Conservation (phyloP, 64 coral and sea anemone genomes). For the Orbicella faveolata region DNA sequence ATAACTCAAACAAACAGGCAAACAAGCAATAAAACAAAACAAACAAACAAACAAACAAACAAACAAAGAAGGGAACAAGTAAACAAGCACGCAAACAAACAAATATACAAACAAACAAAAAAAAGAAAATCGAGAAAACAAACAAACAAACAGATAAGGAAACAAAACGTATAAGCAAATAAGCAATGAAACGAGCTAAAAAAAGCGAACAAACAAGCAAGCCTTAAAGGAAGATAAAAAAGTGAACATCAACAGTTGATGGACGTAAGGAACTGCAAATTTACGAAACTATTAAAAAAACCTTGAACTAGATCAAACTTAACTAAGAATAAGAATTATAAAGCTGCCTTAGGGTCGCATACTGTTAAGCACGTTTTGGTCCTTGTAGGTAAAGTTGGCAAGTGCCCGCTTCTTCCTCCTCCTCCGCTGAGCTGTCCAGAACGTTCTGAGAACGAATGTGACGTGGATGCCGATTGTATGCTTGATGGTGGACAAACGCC, state of each 20-base stretch:
- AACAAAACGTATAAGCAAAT: background rate
- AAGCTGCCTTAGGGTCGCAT: no score
- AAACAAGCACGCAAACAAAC: background rate
- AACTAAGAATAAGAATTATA: background rate
- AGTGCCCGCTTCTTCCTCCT: slow-evolving; percentile 56
- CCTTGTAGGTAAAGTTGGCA: slow-evolving; percentile 53
- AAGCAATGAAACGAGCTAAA: background rate
- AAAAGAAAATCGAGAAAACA: background rate
- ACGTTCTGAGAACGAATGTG: slow-evolving; percentile 40
- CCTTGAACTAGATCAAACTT: background rate
- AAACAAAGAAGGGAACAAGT: background rate
- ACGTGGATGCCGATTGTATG: slow-evolving; percentile 60
- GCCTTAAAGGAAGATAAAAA: background rate
- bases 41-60: background rate
- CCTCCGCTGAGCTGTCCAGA: slow-evolving; percentile 7
- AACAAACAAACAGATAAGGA: background rate
- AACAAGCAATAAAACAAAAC: background rate
- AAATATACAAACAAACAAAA: background rate
- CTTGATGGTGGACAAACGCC: background rate
- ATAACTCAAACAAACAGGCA: background rate
- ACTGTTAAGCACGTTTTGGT: background rate
- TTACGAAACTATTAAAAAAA: no score
- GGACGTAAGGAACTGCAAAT: no score
- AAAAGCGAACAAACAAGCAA: background rate
- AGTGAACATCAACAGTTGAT: background rate